Evolutionary conservation across 2,797 vertebrate genomes (phyloP).

Genomic region (Cyprinella venusta): DNA sequence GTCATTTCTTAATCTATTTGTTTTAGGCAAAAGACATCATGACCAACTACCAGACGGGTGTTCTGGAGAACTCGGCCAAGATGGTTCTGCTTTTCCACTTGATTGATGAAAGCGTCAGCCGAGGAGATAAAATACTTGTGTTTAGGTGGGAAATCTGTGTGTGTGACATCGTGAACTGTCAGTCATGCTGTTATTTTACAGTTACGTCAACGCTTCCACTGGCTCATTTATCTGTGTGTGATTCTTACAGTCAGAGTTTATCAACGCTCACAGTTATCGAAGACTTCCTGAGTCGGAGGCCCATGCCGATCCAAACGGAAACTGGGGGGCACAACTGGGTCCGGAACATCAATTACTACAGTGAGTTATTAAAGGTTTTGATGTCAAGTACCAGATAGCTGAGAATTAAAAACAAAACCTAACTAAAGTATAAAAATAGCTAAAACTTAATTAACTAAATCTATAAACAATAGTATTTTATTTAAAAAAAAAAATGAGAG

Average conservation of each 20-base stretch:
- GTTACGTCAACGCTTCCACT: not conserved
- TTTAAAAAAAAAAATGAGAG: not conserved
- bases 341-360: constrained; percentile 94
- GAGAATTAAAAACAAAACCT: not conserved
- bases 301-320: constrained; percentile 74
- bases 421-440: not conserved
- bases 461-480: not conserved
- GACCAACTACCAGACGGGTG: constrained; percentile 87
- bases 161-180: not conserved
- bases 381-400: not conserved
- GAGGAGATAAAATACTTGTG: constrained; percentile 93
- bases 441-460: not conserved
- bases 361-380: constrained; percentile 79
- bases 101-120: constrained; percentile 92
- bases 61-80: constrained; percentile 96
- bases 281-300: constrained; percentile 91
- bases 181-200: not conserved
- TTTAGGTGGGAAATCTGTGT: constrained; percentile 84
- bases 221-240: constrained; percentile 7
- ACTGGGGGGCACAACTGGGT: constrained; percentile 80
- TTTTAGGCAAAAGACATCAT: constrained; percentile 93
- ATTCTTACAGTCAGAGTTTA: constrained; percentile 89
- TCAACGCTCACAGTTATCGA: constrained; percentile 96
- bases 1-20: not conserved
- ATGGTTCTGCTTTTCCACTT: constrained; percentile 97